These are phyloP conservation scores for Nephrotoma flavescens DNA, from an alignment of 2,888 invertebrate genomes.

Conservation along the genomic window DNA sequence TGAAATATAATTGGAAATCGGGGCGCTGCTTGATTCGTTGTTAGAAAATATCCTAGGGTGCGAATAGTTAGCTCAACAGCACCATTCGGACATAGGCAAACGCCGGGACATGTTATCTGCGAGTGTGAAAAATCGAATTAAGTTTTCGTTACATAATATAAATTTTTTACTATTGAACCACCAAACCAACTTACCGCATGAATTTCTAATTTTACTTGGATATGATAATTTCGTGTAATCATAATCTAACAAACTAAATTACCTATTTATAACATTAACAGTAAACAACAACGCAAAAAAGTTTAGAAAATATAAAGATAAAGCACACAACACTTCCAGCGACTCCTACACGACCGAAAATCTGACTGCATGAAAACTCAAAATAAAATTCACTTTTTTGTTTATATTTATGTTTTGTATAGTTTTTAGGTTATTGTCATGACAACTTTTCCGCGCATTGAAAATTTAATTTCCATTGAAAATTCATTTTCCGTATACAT, in stretches of 20 bases:
- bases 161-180: neutral
- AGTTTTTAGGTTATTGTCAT: neutral
- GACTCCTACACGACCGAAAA: neutral
- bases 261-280: too few relatives aligned
- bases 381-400: neutral
- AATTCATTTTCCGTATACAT: neutral
- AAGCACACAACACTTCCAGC: neutral
- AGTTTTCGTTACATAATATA: constrained; percentile 4
- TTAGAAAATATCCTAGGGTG: constrained; percentile 27
- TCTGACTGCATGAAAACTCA: neutral
- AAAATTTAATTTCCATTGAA: neutral
- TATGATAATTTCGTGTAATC: constrained; percentile 1
- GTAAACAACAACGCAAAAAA: neutral
- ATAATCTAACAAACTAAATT: neutral
- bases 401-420: neutral
- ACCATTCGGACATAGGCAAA: constrained; percentile 29
- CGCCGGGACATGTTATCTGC: constrained; percentile 30
- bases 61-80: constrained; percentile 27
- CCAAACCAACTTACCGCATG: constrained; percentile 23
- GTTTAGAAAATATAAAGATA: neutral
- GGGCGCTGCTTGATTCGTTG: constrained; percentile 27
- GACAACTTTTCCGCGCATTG: neutral
- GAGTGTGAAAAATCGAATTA: too few relatives aligned
- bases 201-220: constrained; percentile 21
- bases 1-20: constrained; percentile 28